Evolutionary conservation across 2,113 vertebrate species (phyloP), one percentile per base, ranked within the genome.

Genomic region (Percopsis transmontana): DNA sequence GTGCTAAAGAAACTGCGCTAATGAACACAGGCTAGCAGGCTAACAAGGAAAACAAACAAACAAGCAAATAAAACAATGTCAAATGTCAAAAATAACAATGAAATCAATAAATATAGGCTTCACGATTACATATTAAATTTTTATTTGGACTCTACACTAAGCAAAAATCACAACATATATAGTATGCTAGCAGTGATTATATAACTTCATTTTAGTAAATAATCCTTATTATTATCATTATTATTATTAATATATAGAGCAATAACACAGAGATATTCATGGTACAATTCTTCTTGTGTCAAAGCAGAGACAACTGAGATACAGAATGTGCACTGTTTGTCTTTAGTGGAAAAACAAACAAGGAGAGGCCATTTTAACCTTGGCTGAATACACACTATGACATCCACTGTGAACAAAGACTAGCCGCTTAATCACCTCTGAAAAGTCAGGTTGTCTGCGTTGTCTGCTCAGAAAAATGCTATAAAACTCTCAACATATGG

Each of bases 261-360:
- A 52, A 57, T 33, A 65, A 54, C 52, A 69, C 52, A 2, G 3
- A 10, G 18, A 6, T 45, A 61, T n/a, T 48, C 58, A 57, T 15
- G 27, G 12, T 48, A 13, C 7, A 27, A 15, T 23, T 12, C 69
- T 40, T 61, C 54, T 74, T 79, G 54, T 71, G 50, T 86, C 79
- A 85, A 66, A 57, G 77, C 66, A 63, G 19, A 38, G 63, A 53
- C 58, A 54, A 66, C 39, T 62, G 44, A 12, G 47, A 66, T 70
- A 27, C 42, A 33, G 62, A 33, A 58, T 15, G 10, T 8, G 0
- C 72, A 1, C 16, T 72, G 80, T 82, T 82, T 81, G 72, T 58
- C 63, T 52, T 61, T 3, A 41, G 66, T 69, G 81, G 85, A 83
- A 88, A 77, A 85, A 83, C 84, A 88, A 87, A 90, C 77, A 85